Evolutionary conservation across 2,113 vertebrate genomes (phyloP), one percentile per base, ranked within the genome.

Genomic region (Sakesphorus luctuosus): DNA sequence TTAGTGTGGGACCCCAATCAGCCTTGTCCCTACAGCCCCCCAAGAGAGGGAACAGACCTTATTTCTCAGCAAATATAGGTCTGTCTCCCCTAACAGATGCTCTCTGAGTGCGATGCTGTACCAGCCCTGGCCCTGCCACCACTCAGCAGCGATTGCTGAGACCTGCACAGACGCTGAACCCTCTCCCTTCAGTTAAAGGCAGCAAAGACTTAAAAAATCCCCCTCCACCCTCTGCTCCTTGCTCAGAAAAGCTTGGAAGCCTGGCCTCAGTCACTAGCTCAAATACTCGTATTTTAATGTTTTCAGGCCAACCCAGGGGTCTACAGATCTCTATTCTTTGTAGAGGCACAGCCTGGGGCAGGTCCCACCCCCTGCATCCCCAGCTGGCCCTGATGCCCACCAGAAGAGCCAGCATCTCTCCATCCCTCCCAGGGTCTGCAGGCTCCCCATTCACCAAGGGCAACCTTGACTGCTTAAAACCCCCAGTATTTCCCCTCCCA

Each of bases 1-100:
- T 59, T 15, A 11, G 13, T 12, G 10, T 13, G 65, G 47, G 49
- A 1, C 19, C 49, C 18, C 0, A 0, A n/a, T 12, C 68, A 84
- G 44, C 63, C 55, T 59, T 52, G 46, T 4, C 35, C 75, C 47
- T 67, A 61, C 26, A 56, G 79, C 25, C 53, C 50, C 85, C 19
- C 12, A 38, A 13, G n/a, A 46, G 28, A 53, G n/a, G 55, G 63
- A 73, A 68, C 63, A 85, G 73, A 19, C 29, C 1, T 0, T 16
- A 47, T 7, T 76, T 31, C 73, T 43, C 58, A 67, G 89, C 46
- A 77, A 36, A 14, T 2, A 28, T 46, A 47, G 43, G 16, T 88
- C 82, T 69, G 50, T 35, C 20, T 53, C 13, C 33, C 25, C 65
- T 71, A 19, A 23, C 15, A 3, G 1, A 23, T 24, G 36, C 18